A percentile compares a stretch with the other conserved stretches of the same genome.
These are phyloP conservation scores for Elaphurus davidianus DNA, from an alignment of 2,113 vertebrate genomes.

Conservation along the genomic window DNA sequence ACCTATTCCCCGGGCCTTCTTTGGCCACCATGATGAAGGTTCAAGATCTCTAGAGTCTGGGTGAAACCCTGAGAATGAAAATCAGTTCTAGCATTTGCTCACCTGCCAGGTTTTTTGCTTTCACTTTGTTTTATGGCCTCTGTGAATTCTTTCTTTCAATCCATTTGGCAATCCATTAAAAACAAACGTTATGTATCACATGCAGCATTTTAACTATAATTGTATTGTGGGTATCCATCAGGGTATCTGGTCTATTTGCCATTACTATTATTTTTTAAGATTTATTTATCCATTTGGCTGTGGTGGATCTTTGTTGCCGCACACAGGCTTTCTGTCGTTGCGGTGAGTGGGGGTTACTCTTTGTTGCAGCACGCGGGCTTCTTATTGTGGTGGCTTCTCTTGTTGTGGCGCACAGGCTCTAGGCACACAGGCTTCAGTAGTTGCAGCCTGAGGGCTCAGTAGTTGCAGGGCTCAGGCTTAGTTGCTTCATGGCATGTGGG, in stretches of 20 bases:
- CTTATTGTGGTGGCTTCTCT: not conserved
- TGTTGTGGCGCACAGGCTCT: not conserved
- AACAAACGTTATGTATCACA: not conserved
- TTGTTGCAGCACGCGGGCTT: not conserved
- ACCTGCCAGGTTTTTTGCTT: not conserved
- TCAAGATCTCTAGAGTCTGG: not conserved
- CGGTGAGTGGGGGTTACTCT: not conserved
- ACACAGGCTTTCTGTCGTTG: not conserved
- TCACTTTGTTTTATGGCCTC: not conserved
- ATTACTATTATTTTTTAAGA: not conserved
- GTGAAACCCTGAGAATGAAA: not conserved
- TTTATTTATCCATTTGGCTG: not conserved
- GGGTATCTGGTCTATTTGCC: not conserved
- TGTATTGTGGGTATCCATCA: not conserved
- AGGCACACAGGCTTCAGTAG: not conserved
- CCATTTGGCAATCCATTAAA: not conserved
- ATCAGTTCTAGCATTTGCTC: not conserved
- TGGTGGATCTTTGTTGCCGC: not conserved
- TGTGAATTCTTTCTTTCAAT: not conserved
- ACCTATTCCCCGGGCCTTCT: not conserved
- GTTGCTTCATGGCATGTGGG: not conserved
- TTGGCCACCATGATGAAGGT: not conserved
- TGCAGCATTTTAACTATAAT: not conserved
- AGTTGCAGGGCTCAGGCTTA: not conserved
- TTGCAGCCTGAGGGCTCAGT: not conserved